Percentiles rank a stretch among this genome's conserved stretches.
phyloP scores from a whole-genome alignment of 2,888 invertebrate genomes.

The Autographa pulchrina region DNA sequence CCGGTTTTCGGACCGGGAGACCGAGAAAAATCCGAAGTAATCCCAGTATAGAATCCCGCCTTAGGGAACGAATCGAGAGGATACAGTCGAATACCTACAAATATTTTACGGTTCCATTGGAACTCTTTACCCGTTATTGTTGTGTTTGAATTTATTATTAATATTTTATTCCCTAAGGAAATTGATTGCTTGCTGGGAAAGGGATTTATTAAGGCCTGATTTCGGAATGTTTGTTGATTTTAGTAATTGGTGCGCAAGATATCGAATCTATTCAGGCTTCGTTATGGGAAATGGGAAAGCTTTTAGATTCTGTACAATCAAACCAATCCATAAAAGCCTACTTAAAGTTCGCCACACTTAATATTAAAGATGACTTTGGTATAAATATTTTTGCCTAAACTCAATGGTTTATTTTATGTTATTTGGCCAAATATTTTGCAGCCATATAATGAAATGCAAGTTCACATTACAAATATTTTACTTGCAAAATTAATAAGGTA shows the following conservation, averaged over 20 bases:
- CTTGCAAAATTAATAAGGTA: no score
- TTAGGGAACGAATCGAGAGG: conserved; percentile 50
- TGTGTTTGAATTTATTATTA: conserved; percentile 42
- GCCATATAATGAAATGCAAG: no score
- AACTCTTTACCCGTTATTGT: conserved; percentile 44
- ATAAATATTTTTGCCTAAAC: no score
- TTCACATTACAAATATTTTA: no score
- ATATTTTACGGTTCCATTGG: conserved; percentile 40
- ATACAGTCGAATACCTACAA: conserved; percentile 39
- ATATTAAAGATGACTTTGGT: neutral
- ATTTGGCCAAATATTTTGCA: no score
- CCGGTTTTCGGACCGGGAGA: conserved; percentile 58
- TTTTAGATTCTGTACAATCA: neutral
- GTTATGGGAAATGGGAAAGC: neutral
- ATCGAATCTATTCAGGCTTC: conserved; percentile 9
- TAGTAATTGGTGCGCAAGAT: conserved; percentile 40
- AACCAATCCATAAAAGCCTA: no score
- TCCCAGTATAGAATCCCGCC: conserved; percentile 62
- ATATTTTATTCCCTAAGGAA: conserved; percentile 37
- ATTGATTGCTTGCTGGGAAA: conserved; percentile 27
- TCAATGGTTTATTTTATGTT: no score
- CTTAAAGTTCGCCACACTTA: neutral
- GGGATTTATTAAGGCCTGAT: conserved; percentile 20
- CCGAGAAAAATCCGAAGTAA: conserved; percentile 68
- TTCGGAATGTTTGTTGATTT: conserved; percentile 16